Conservation (phyloP, 2,888 invertebrate species). For the Pristionchus entomophagus region DNA sequence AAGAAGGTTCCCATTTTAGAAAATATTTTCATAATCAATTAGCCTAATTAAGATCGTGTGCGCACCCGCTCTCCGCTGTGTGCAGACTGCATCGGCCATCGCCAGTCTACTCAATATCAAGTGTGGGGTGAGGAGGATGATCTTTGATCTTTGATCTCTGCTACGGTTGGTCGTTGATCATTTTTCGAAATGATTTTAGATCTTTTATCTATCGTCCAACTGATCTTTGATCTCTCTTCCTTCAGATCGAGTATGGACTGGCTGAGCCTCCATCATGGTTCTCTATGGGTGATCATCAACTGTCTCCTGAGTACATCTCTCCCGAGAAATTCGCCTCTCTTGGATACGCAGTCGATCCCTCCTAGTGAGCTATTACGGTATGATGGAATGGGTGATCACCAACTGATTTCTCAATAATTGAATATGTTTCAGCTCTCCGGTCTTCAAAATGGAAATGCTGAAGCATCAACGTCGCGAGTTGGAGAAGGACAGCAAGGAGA, state of each 20-base stretch:
- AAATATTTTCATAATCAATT: neutral
- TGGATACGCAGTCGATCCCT: conserved; percentile 49
- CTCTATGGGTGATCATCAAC: neutral
- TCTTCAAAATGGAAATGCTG: neutral
- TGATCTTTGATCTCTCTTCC: neutral
- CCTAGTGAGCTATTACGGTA: conserved; percentile 41
- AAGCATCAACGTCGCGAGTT: neutral
- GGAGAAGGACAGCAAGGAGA: neutral
- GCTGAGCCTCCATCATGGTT: conserved; percentile 55
- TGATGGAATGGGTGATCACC: neutral
- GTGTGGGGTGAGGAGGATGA: conserved; percentile 21
- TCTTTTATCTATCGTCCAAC: neutral
- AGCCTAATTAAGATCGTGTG: conserved; percentile 47
- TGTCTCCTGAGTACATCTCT: conserved; percentile 32
- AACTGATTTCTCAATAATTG: neutral
- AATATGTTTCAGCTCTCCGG: neutral
- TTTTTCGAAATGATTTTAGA: neutral
- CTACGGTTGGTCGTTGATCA: neutral
- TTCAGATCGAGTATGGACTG: conserved; percentile 56
- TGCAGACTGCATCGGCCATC: conserved; percentile 57
- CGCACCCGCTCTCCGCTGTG: conserved; percentile 56
- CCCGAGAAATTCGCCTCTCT: conserved; percentile 11
- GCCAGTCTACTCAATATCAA: conserved; percentile 48
- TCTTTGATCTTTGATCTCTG: conserved; percentile 21
- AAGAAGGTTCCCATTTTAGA: neutral